Evolutionary conservation across 1,140 invertebrate genomes (phyloP).

Genomic region (Eupristina koningsbergeri): DNA sequence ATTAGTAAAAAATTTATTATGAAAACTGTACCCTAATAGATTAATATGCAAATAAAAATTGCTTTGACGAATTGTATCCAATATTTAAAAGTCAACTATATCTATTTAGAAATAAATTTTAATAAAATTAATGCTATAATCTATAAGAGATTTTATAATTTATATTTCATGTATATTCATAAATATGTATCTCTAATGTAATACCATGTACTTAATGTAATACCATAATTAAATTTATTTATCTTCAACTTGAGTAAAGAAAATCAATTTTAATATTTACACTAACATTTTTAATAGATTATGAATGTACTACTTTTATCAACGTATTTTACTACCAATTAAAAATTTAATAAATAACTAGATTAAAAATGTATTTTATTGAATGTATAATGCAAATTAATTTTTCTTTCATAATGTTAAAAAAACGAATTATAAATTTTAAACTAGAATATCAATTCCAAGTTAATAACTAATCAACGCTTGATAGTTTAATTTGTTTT

Average conservation of each 20-base stretch:
- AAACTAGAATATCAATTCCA: background rate
- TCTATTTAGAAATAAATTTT: too few species aligned
- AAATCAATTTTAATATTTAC: background rate
- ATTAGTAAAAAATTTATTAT: too few species aligned
- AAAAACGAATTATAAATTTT: background rate
- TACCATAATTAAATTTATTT: background rate
- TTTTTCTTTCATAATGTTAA: background rate
- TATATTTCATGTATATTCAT: background rate
- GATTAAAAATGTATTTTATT: background rate
- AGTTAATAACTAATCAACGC: background rate
- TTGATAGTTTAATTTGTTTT: too few species aligned
- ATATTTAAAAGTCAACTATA: too few species aligned
- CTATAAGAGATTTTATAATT: too few species aligned
- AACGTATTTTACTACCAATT: background rate
- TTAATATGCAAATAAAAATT: too few species aligned
- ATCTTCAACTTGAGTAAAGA: background rate
- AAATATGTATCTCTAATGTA: background rate
- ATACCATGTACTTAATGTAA: background rate
- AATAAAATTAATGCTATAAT: too few species aligned
- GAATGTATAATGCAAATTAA: background rate
- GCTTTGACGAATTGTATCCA: too few species aligned
- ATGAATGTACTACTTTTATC: background rate
- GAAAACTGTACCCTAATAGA: too few species aligned
- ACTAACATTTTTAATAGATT: background rate
- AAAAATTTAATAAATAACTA: too few species aligned